Base-by-base conservation (phyloP, 2,113 vertebrate genomes). In the Callipepla californica region DNA sequence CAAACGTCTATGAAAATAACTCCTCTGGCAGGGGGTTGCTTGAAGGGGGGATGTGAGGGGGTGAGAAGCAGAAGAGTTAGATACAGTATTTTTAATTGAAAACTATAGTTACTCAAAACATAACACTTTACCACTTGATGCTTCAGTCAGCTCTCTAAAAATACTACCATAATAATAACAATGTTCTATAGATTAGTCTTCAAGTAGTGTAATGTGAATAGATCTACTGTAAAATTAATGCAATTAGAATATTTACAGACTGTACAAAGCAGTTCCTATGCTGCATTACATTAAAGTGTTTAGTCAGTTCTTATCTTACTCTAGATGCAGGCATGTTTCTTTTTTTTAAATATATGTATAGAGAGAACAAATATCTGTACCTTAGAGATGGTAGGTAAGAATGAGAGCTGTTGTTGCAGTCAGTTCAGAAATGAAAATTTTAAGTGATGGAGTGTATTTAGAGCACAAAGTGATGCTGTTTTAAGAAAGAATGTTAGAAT, bases 41-140 rank as follows among this genome's bases (percentile, higher is more conserved):
- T 10, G 11, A 2, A 3, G 2, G 3, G 4, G 3, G 20, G 4
- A 3, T 22, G 8, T 1, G 6, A 67, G 5, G 68, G 42, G 16
- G n/a, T 21, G 32, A 34, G 57, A 59, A 68, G 38, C 59, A 42
- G 36, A 78, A 15, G 59, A 68, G n/a, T 36, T 61, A 20, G 21
- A n/a, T 63, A 20, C 13, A 36, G 1, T 58, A 30, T 63, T 80
- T 83, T 55, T 28, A 53, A 63, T 13, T 44, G 18, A 30, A 91
- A 66, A 23, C 15, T 34, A 17, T 1, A 7, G 9, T 40, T 65
- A 21, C n/a, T 80, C 15, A n/a, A 75, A 66, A 40, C 9, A 66
- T 66, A 22, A 1, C 48, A 15, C 42, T 61, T 85, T 26, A 58
- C 62, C 42, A 67, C 77, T 63, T n/a, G 20, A 17, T 72, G 47